Conservation (phyloP, 2,888 invertebrate species). For the Vannuccia rotundouncinata region DNA sequence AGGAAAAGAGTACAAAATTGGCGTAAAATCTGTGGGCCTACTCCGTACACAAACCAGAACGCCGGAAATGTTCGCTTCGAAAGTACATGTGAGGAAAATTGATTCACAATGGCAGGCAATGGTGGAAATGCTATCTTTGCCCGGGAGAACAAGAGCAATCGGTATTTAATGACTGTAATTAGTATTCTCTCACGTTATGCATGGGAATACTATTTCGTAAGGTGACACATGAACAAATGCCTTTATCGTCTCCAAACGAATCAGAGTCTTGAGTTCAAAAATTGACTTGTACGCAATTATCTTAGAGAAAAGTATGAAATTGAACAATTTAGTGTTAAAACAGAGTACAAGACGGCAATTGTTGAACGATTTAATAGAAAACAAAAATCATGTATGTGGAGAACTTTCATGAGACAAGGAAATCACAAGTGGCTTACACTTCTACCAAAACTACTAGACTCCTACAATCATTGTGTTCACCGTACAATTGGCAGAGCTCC, state of each 20-base stretch:
- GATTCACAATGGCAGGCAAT: neutral
- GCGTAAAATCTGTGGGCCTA: neutral
- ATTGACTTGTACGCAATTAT: neutral
- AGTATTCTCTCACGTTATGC: neutral
- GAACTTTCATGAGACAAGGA: neutral
- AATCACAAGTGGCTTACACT: slow-evolving; percentile 15
- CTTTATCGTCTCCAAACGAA: no score
- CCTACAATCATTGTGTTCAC: neutral
- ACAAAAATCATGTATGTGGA: neutral
- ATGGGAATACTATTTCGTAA: neutral
- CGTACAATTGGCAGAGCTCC: no score
- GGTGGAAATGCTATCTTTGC: neutral
- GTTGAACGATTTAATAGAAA: neutral
- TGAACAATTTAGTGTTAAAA: slow-evolving; percentile 16
- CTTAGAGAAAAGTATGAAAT: neutral
- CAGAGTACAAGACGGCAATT: neutral
- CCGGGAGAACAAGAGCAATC: neutral
- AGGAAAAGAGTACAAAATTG: neutral
- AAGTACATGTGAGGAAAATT: neutral
- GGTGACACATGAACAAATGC: neutral
- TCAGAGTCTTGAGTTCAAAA: neutral
- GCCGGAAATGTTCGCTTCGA: neutral
- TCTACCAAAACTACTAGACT: slow-evolving; percentile 9
- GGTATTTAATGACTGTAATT: neutral
- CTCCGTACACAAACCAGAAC: neutral